These are phyloP conservation scores for Drosophila macrothrix DNA, from an alignment of 2,888 invertebrate species.

Conservation along the genomic window DNA sequence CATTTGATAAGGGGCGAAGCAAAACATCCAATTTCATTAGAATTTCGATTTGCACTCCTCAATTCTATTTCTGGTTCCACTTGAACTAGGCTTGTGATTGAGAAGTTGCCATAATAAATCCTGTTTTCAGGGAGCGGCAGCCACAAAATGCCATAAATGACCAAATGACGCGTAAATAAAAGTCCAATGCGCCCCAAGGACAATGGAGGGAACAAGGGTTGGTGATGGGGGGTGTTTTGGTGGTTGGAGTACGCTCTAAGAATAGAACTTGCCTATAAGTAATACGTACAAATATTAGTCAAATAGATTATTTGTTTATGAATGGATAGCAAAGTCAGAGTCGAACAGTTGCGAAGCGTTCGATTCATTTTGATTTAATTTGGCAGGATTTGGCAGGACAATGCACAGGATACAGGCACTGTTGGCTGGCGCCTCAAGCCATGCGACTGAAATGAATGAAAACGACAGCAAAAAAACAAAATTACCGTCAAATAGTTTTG, in stretches of 20 bases:
- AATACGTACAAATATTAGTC: conserved; percentile 50
- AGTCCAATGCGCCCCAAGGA: conserved; percentile 18
- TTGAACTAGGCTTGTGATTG: conserved; percentile 61
- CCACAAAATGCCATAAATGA: conserved; percentile 26
- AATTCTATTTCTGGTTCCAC: conserved; percentile 42
- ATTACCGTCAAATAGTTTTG: conserved; percentile 52
- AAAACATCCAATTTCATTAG: conserved; percentile 19
- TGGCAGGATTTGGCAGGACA: conserved; percentile 38
- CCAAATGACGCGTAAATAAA: conserved; percentile 68
- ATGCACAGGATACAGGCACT: conserved; percentile 5
- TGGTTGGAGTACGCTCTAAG: conserved; percentile 8
- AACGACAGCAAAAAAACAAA: conserved; percentile 17
- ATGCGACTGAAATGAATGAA: conserved; percentile 6
- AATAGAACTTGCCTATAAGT: conserved; percentile 40
- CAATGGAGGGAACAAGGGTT: neutral
- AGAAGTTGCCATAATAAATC: conserved; percentile 69
- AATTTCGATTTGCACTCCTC: conserved; percentile 18
- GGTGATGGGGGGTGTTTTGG: neutral
- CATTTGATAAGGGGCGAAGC: conserved; percentile 16
- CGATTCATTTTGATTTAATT: conserved; percentile 54
- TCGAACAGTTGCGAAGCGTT: conserved; percentile 16
- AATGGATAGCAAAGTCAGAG: conserved; percentile 23
- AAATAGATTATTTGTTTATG: conserved; percentile 57
- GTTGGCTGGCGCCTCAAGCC: conserved; percentile 4
- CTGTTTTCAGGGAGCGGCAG: conserved; percentile 56